Evolutionary conservation across 2,797 vertebrate species (phyloP).

Genomic region (Crenichthys baileyi): DNA sequence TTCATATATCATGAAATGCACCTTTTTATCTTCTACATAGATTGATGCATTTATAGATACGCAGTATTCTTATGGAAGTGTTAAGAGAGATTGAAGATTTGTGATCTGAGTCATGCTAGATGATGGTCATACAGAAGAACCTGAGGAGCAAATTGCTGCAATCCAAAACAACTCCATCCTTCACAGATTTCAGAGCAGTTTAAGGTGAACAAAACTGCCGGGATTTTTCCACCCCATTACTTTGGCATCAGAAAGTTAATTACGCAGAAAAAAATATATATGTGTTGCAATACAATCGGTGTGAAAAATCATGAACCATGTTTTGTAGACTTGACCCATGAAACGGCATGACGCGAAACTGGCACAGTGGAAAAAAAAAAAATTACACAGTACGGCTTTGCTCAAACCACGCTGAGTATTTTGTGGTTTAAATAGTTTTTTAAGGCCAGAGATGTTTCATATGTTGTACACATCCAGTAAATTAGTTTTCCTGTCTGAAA

Average conservation of each 20-base stretch:
- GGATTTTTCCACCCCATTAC: slow-evolving; percentile 7
- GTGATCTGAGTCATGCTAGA: neutral
- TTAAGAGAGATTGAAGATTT: neutral
- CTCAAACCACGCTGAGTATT: neutral
- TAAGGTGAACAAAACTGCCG: neutral
- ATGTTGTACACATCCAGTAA: neutral
- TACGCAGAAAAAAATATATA: slow-evolving; percentile 8
- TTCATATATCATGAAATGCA: neutral
- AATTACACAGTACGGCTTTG: neutral
- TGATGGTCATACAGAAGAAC: neutral
- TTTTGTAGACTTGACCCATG: slow-evolving; percentile 2
- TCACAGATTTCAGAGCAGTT: neutral
- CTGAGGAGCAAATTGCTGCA: neutral
- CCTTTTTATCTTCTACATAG: neutral
- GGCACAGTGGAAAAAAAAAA: neutral
- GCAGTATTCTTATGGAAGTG: neutral
- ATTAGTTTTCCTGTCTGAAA: neutral
- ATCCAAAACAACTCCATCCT: neutral
- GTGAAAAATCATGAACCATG: neutral
- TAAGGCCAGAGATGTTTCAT: neutral
- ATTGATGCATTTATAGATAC: neutral
- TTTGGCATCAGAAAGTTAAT: slow-evolving; percentile 6
- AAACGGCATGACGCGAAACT: neutral
- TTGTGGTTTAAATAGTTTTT: neutral
- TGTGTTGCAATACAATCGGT: slow-evolving; percentile 3